Conservation (phyloP, 2,797 vertebrate species). For the Strix occidentalis region DNA sequence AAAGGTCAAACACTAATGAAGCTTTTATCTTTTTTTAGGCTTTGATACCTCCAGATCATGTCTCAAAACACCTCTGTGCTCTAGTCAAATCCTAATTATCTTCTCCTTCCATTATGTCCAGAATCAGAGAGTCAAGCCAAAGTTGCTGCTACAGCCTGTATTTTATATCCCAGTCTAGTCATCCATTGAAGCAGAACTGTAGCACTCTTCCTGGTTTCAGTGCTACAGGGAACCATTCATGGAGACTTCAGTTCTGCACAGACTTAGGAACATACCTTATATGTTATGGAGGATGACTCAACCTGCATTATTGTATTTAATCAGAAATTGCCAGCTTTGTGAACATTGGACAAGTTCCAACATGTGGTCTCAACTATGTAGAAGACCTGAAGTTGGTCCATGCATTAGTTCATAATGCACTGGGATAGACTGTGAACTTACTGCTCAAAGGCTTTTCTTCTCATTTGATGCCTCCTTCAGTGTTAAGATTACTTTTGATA, state of each 20-base stretch:
- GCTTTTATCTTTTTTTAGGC: not conserved
- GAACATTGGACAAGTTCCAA: not conserved
- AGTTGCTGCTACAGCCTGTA: too few relatives aligned
- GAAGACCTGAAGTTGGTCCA: not conserved
- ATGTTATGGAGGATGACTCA: not conserved
- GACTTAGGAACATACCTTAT: not conserved
- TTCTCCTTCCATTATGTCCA: too few relatives aligned
- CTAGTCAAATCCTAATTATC: not conserved
- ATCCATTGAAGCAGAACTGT: not conserved
- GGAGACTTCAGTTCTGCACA: not conserved
- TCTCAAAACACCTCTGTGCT: too few relatives aligned
- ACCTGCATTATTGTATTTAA: not conserved
- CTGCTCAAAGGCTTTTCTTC: not conserved
- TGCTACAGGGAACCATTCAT: too few relatives aligned
- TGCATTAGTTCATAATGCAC: accelerated
- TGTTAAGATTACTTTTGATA: not conserved
- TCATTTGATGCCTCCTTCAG: not conserved
- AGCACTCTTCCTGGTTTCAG: not conserved
- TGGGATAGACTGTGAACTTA: not conserved
- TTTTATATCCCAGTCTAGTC: not conserved
- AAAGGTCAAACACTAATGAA: too few relatives aligned
- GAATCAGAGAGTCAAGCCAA: too few relatives aligned
- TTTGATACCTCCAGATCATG: too few relatives aligned
- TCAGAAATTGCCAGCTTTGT: not conserved
- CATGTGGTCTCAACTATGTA: not conserved